These are phyloP conservation scores for Zootoca vivipara DNA, from an alignment of 2,113 vertebrate genomes.

Conservation along the genomic window DNA sequence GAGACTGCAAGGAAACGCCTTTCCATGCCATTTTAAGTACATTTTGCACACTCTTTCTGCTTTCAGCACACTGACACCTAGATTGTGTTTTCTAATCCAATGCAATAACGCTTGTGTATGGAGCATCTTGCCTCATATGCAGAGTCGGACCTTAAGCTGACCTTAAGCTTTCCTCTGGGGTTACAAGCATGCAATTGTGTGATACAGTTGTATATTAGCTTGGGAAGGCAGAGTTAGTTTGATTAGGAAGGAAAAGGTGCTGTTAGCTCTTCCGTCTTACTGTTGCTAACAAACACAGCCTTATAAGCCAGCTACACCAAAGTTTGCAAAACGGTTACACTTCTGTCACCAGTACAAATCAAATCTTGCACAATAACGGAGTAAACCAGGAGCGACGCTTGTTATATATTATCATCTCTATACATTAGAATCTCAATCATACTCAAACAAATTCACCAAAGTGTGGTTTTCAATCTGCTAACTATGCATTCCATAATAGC, in stretches of 20 bases:
- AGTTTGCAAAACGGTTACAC: conserved; percentile 64
- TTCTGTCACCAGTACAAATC: conserved; percentile 70
- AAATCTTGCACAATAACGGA: conserved; percentile 68
- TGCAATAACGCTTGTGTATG: neutral
- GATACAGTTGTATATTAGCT: neutral
- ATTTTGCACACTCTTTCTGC: neutral
- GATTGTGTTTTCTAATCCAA: neutral
- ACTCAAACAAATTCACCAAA: conserved; percentile 87
- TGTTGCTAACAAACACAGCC: neutral
- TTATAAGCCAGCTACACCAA: conserved; percentile 33
- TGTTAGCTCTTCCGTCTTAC: neutral
- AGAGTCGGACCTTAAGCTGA: neutral
- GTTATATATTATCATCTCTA: conserved; percentile 83
- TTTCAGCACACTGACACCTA: neutral
- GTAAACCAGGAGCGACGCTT: conserved; percentile 75
- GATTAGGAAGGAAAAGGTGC: neutral
- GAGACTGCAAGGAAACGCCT: neutral
- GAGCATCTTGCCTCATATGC: neutral
- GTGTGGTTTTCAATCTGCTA: conserved; percentile 87
- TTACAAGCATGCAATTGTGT: neutral
- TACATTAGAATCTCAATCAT: conserved; percentile 87
- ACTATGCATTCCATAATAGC: conserved; percentile 89
- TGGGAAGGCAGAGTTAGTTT: neutral
- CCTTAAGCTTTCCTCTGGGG: neutral
- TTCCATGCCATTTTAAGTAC: neutral